phyloP scores from a whole-genome alignment of 2,113 vertebrate genomes.

The Crocuta crocuta region DNA sequence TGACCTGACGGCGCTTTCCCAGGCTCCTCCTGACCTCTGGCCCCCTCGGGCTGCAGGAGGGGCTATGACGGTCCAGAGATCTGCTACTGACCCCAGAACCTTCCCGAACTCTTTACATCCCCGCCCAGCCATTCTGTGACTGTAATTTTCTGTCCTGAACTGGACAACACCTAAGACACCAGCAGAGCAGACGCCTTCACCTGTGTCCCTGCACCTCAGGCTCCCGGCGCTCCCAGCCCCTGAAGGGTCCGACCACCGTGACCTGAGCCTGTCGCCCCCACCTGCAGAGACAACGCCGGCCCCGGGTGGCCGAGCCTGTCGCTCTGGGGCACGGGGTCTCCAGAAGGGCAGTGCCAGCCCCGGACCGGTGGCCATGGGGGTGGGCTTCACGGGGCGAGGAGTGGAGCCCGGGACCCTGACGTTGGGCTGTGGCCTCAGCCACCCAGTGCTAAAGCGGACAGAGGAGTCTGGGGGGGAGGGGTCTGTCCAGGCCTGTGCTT shows the following conservation, averaged over 20 bases:
- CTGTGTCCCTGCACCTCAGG: fast-evolving
- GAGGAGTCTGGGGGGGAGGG: fast-evolving
- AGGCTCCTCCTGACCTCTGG: not conserved
- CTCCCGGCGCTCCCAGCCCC: not conserved
- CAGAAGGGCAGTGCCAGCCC: not conserved
- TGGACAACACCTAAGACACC: not conserved
- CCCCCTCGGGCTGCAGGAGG: fast-evolving
- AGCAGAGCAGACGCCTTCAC: not conserved
- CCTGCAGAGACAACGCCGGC: too few relatives aligned
- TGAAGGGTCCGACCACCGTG: too few relatives aligned
- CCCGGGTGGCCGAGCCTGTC: not conserved
- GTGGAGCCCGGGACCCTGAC: fast-evolving
- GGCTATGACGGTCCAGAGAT: too few relatives aligned
- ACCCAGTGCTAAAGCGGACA: not conserved
- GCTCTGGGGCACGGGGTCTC: not conserved
- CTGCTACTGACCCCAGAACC: not conserved
- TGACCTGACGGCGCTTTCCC: not conserved
- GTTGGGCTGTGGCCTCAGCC: not conserved
- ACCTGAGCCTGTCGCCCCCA: not conserved
- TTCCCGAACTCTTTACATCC: not conserved
- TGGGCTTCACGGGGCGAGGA: fast-evolving
- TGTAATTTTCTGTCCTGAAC: too few relatives aligned
- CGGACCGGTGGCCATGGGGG: not conserved
- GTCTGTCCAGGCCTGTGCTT: fast-evolving
- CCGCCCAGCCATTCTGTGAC: not conserved